A percentile compares a stretch with the other conserved stretches of the same genome.
Conservation (phyloP, 1,140 invertebrate genomes). For the Leptinotarsa defecta region DNA sequence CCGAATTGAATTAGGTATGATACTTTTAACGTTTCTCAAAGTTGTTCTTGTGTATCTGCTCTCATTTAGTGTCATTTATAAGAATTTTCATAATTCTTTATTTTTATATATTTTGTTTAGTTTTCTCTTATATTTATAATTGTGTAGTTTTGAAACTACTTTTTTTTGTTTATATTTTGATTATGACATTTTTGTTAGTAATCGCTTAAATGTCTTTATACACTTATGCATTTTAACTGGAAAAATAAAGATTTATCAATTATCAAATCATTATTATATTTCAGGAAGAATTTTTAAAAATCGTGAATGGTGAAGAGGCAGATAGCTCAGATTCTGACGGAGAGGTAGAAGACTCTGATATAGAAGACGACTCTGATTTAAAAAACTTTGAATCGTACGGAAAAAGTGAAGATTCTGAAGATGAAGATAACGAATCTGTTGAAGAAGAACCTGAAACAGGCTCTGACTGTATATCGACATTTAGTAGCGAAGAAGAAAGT, state of each 20-base stretch:
- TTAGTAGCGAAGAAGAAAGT: constrained; percentile 25
- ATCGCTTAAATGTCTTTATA: too few relatives aligned
- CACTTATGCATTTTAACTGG: too few relatives aligned
- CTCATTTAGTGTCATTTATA: too few relatives aligned
- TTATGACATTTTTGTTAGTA: too few relatives aligned
- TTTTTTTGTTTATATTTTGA: not conserved
- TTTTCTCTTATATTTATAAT: too few relatives aligned
- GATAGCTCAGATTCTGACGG: constrained; percentile 63
- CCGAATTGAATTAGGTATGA: too few relatives aligned
- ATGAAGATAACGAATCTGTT: constrained; percentile 39
- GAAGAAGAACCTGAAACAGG: constrained; percentile 36
- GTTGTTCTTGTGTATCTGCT: too few relatives aligned
- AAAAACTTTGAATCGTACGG: constrained; percentile 49
- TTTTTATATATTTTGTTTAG: too few relatives aligned
- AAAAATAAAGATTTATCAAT: not conserved
- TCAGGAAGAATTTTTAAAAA: constrained; percentile 22
- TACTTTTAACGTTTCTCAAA: too few relatives aligned
- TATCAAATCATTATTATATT: not conserved
- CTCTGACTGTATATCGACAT: constrained; percentile 13
- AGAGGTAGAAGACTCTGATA: constrained; percentile 51
- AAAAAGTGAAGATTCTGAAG: constrained; percentile 47
- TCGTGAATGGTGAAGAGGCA: constrained; percentile 49
- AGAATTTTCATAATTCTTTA: too few relatives aligned
- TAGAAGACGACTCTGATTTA: constrained; percentile 54
- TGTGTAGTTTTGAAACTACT: not conserved